Conservation (phyloP, 2,113 vertebrate species). For the Nanorana parkeri region DNA sequence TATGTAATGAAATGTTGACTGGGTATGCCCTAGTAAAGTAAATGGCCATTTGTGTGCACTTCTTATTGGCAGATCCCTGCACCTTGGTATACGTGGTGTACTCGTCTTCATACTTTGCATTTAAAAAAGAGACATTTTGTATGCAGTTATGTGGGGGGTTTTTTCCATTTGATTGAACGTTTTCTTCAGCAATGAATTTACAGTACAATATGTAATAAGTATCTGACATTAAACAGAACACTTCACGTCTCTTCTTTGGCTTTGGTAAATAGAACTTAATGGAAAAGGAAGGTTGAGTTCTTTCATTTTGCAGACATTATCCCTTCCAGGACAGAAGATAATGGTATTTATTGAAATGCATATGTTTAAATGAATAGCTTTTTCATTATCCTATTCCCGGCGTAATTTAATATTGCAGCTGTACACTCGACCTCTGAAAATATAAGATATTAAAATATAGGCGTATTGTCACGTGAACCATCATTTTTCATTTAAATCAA, state of each 20-base stretch:
- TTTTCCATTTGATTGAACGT: no score
- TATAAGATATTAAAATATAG: conserved; percentile 7
- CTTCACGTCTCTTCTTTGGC: background rate
- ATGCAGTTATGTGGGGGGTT: no score
- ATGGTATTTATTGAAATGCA: background rate
- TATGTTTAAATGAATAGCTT: conserved; percentile 14
- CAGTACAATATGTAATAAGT: no score
- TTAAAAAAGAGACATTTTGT: no score
- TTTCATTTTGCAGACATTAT: background rate
- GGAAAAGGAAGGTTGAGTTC: background rate
- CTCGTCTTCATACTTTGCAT: no score
- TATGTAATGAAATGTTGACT: no score
- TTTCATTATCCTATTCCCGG: conserved; percentile 3
- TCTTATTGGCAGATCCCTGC: no score
- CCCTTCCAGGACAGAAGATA: conserved; percentile 10
- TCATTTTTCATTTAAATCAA: conserved; percentile 18
- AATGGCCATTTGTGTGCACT: no score
- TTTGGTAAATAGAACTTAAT: conserved; percentile 12
- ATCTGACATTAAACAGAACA: background rate
- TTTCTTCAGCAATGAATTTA: no score
- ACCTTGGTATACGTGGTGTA: no score
- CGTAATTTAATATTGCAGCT: conserved; percentile 13
- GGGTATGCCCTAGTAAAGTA: no score
- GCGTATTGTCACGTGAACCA: conserved; percentile 3
- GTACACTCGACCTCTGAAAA: background rate